phyloP scores from a whole-genome alignment of 1,140 invertebrate genomes.

The Gonatopus flavifemur region DNA sequence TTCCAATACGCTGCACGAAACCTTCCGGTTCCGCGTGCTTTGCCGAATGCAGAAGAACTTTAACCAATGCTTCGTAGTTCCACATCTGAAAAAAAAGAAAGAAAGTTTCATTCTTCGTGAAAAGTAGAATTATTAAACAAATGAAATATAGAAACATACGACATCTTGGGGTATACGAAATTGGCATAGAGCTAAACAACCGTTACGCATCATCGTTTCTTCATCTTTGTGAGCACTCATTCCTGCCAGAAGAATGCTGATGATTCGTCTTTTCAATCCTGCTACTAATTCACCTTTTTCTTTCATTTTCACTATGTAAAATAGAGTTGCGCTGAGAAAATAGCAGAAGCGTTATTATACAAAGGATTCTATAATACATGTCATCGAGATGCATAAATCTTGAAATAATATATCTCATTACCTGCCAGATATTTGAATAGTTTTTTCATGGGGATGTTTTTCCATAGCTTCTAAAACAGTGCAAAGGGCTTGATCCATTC shows the following conservation, averaged over 20 bases:
- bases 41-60: conserved; percentile 82
- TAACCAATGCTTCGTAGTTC: conserved; percentile 86
- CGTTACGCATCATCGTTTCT: conserved; percentile 93
- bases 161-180: conserved; percentile 94
- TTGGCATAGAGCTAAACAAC: conserved; percentile 91
- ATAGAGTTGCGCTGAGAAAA: conserved; percentile 80
- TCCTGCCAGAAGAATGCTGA: conserved; percentile 80
- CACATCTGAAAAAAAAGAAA: conserved; percentile 56
- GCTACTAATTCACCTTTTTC: conserved; percentile 68
- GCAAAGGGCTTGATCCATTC: conserved; percentile 71
- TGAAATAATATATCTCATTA: no score
- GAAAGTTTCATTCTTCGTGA: background rate
- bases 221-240: conserved; percentile 83
- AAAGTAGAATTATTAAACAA: background rate
- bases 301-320: conserved; percentile 89
- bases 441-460: conserved; percentile 76
- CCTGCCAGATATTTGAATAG: conserved; percentile 93
- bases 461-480: conserved; percentile 86
- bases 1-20: conserved; percentile 92
- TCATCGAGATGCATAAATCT: background rate
- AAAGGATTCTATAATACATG: conserved; percentile 2
- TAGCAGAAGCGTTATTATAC: background rate
- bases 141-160: conserved; percentile 62
- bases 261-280: conserved; percentile 76
- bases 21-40: conserved; percentile 80